Evolutionary conservation across 2,113 vertebrate species (phyloP).

Genomic region (Peromyscus polionotus): DNA sequence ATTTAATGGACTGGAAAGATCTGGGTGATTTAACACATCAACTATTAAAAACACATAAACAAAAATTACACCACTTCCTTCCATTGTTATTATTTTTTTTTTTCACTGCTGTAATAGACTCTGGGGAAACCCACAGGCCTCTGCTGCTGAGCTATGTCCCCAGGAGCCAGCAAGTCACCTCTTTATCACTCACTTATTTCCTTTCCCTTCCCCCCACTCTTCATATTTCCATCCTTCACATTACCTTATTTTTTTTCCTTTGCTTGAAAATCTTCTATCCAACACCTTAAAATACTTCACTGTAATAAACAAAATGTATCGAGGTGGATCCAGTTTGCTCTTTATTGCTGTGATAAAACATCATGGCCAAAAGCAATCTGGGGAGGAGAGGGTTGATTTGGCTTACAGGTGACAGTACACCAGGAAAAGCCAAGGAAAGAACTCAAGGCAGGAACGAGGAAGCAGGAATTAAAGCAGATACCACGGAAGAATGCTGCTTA

Average conservation of each 20-base stretch:
- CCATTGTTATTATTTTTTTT: neutral
- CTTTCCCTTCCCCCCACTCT: neutral
- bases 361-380: neutral
- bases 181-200: conserved; percentile 6
- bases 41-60: neutral
- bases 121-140: neutral
- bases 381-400: neutral
- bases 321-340: neutral
- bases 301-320: neutral
- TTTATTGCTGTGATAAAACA: neutral
- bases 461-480: neutral
- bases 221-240: neutral
- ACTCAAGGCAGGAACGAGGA: neutral
- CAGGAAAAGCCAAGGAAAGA: neutral
- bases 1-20: neutral
- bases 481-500: neutral
- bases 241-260: neutral
- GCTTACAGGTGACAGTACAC: neutral
- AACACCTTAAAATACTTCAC: neutral
- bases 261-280: conserved; percentile 32
- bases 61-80: neutral
- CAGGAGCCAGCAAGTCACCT: neutral
- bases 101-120: neutral
- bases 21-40: neutral
- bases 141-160: too few species aligned